phyloP scores from a whole-genome alignment of 1,140 invertebrate species.

The Dinoponera quadriceps region DNA sequence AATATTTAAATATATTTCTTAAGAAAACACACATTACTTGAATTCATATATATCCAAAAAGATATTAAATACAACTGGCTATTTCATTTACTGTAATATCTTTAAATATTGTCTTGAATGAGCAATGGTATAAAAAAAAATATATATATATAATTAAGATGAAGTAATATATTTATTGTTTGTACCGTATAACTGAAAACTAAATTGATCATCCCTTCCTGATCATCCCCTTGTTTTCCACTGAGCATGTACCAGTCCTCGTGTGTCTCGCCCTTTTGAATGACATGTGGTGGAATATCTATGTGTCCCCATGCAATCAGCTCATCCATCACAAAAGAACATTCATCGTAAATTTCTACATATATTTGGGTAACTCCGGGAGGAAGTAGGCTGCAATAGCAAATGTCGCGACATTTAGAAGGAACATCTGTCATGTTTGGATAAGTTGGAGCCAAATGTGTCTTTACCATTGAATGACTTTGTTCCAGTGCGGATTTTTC shows the following conservation, averaged over 20 bases:
- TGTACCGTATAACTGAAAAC: slow-evolving; percentile 92
- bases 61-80: slow-evolving; percentile 17
- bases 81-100: neutral
- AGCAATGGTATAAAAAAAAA: neutral
- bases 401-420: slow-evolving; percentile 10
- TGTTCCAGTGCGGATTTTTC: slow-evolving; percentile 98
- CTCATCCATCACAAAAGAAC: slow-evolving; percentile 98
- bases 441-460: slow-evolving; percentile 37
- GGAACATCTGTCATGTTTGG: neutral
- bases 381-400: slow-evolving; percentile 91
- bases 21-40: neutral
- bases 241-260: slow-evolving; percentile 97
- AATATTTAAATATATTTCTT: slow-evolving; percentile 22
- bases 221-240: slow-evolving; percentile 96
- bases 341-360: slow-evolving; percentile 98
- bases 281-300: slow-evolving; percentile 92
- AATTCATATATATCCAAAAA: slow-evolving; percentile 29
- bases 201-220: slow-evolving; percentile 95
- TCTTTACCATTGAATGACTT: slow-evolving; percentile 94
- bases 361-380: slow-evolving; percentile 95
- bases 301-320: slow-evolving; percentile 96
- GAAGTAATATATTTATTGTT: slow-evolving; percentile 62
- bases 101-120: neutral
- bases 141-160: slow-evolving; percentile 1
- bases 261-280: slow-evolving; percentile 93